phyloP scores from a whole-genome alignment of 2,888 invertebrate species.

The Limnephilus lunatus region DNA sequence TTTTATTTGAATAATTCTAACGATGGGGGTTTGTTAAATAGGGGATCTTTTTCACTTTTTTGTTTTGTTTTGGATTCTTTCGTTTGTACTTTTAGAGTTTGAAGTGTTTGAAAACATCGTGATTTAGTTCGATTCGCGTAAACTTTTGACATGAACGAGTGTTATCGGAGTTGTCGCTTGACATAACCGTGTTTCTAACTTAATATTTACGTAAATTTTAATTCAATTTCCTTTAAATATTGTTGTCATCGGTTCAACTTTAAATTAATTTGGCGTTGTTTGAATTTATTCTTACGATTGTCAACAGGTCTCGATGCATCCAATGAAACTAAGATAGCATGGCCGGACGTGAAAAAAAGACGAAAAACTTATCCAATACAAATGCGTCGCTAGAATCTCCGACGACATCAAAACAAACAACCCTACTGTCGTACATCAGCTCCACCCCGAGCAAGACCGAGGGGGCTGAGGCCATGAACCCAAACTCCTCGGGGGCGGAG shows the following conservation, averaged over 20 bases:
- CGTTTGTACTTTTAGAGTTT: conserved; percentile 39
- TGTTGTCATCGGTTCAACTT: not conserved
- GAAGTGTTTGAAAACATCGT: conserved; percentile 28
- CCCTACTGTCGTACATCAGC: conserved; percentile 39
- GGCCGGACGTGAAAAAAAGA: conserved; percentile 65
- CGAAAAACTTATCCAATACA: conserved; percentile 55
- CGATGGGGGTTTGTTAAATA: not conserved
- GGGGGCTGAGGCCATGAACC: conserved; percentile 42
- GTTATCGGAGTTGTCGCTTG: conserved; percentile 2
- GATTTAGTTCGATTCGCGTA: conserved; percentile 21
- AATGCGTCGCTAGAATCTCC: conserved; percentile 59
- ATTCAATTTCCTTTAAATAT: not conserved
- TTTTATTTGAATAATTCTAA: conserved; percentile 20
- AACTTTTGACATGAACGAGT: conserved; percentile 46
- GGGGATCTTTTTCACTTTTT: not conserved
- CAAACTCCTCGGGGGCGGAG: conserved; percentile 25
- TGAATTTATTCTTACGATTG: conserved; percentile 26
- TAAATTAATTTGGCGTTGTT: not conserved
- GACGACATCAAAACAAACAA: conserved; percentile 48
- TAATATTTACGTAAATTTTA: not conserved
- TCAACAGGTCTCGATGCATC: conserved; percentile 61
- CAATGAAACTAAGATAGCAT: conserved; percentile 60
- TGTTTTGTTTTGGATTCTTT: not conserved
- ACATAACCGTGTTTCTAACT: conserved; percentile 9
- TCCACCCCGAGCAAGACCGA: conserved; percentile 30